Evolutionary conservation across 2,888 invertebrate species (phyloP), one percentile per base, ranked within the genome.

Genomic region (Kryphioiulus occultus): DNA sequence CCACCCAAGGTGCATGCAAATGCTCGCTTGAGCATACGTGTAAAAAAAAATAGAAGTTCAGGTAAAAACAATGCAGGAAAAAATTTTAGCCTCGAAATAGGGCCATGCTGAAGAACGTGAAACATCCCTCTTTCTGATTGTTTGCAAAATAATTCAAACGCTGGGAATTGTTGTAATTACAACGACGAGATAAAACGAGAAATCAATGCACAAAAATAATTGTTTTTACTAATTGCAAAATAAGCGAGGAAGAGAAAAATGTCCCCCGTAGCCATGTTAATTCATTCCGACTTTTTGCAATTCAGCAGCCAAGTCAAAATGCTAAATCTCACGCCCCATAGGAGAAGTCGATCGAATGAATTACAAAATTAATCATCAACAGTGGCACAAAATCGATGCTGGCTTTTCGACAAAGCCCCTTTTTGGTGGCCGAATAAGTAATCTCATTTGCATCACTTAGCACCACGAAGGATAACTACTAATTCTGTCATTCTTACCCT

Each of bases 381-480:
- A 68, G 26, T 68, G 68, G 26, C 26, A 68, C 26, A 26, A 26
- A 68, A 68, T 68, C 68, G 68, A 68, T 68, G 68, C 26, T 26
- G 26, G 68, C 68, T 68, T 68, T 26, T 68, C 68, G 68, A 68
- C 68, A 68, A 68, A 68, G n/a, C n/a, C 26, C 26, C 12, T 68
- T 68, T 68, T 68, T 26, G n/a, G 12, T 68, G 26, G 68, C 26
- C 26, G 12, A 26, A 68, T 68, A 68, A 68, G 9, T 68, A 68
- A 68, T 68, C 68, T 68, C 68, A 68, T 68, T 68, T 68, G 68
- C 68, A 68, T 68, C 68, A 68, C 68, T 68, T 26, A 68, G 68
- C 68, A 68, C 26, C 26, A 68, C 68, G 12, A 26, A 68, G 26
- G 26, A 68, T 68, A 26, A 26, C 26, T 68, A 26, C 68, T 26